Conservation (phyloP, 2,797 vertebrate species). For the Gallirallus australis region DNA sequence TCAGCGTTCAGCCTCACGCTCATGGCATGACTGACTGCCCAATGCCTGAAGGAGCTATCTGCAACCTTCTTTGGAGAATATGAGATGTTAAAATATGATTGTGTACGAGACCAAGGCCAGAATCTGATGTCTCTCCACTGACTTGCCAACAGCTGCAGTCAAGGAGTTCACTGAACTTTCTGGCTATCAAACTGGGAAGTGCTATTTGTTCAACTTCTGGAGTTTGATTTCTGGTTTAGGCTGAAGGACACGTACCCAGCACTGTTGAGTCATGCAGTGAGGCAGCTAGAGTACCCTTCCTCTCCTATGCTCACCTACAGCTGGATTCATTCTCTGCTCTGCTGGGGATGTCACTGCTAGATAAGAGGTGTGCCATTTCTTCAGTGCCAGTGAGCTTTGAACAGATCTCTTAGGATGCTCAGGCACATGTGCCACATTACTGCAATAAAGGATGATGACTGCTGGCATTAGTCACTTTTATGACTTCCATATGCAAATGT, state of each 20-base stretch:
- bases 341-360: neutral
- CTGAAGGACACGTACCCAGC: neutral
- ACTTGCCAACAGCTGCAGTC: neutral
- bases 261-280: neutral
- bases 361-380: neutral
- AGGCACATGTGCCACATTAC: conserved; percentile 59
- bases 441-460: conserved; percentile 42
- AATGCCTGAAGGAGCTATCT: neutral
- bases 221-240: neutral
- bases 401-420: conserved; percentile 26
- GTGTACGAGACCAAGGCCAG: neutral
- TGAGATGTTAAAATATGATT: neutral
- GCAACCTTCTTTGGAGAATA: conserved; percentile 9
- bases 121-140: neutral
- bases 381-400: neutral
- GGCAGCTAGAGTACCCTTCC: neutral
- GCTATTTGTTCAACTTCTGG: neutral
- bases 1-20: neutral
- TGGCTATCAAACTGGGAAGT: conserved; percentile 19
- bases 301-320: neutral
- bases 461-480: conserved; percentile 63
- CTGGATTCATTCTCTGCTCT: neutral
- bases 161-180: neutral
- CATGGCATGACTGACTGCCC: neutral
- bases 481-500: conserved; percentile 69